Percentiles rank a stretch among this genome's conserved stretches.
These are phyloP conservation scores for Hanleya hanleyi DNA, from an alignment of 2,888 invertebrate species.

Conservation along the genomic window DNA sequence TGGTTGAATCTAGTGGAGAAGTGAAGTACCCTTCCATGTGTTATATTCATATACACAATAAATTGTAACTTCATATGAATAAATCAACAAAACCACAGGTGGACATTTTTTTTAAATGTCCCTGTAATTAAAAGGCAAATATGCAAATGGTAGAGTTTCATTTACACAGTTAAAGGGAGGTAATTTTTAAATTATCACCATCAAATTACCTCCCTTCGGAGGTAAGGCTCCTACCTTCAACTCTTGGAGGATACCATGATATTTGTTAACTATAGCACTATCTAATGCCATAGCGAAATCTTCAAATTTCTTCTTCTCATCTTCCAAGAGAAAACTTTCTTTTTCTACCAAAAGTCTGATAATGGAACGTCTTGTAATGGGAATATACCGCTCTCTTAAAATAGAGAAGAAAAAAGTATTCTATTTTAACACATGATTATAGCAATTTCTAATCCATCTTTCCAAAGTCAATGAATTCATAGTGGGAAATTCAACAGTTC, in stretches of 20 bases:
- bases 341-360: constrained; percentile 64
- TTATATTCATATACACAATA: too few species aligned
- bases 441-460: too few species aligned
- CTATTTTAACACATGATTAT: too few species aligned
- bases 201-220: too few species aligned
- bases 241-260: constrained; percentile 68
- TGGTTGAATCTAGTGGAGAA: too few species aligned
- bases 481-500: not conserved
- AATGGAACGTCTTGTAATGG: constrained; percentile 65
- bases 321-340: constrained; percentile 53
- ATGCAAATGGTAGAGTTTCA: not conserved
- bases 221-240: constrained; percentile 66
- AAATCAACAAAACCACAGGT: too few species aligned
- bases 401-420: not conserved
- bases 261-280: constrained; percentile 66
- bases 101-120: too few species aligned
- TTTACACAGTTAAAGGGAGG: too few species aligned
- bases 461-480: too few species aligned
- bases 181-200: too few species aligned
- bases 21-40: too few species aligned
- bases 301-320: constrained; percentile 64
- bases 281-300: constrained; percentile 67
- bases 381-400: constrained; percentile 68
- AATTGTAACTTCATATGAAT: too few species aligned
- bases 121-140: not conserved